Conservation (phyloP, 2,113 vertebrate species). For the Prunella himalayana region DNA sequence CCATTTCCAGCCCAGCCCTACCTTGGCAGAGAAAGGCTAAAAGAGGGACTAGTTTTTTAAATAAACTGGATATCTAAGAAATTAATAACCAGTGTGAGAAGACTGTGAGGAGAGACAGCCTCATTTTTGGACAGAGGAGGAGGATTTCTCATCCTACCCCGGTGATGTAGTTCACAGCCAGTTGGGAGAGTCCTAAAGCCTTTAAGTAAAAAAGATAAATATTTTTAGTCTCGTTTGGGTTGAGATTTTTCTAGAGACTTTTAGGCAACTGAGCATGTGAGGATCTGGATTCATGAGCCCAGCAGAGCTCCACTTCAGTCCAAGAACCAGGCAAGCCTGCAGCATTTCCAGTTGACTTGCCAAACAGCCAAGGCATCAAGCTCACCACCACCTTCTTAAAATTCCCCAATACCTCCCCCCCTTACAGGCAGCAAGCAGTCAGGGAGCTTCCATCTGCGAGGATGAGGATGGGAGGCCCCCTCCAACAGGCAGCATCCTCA, state of each 20-base stretch:
- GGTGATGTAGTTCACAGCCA: not conserved
- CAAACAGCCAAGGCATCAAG: not conserved
- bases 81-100: not conserved
- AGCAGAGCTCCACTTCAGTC: not conserved
- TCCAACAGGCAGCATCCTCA: not conserved
- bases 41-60: not conserved
- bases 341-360: rapidly evolving
- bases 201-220: not conserved
- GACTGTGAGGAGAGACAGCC: not conserved
- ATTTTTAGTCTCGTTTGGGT: not conserved
- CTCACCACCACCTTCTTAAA: not conserved
- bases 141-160: not conserved
- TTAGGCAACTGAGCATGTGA: not conserved
- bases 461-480: not conserved
- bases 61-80: not conserved
- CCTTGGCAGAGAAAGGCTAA: not conserved
- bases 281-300: not conserved
- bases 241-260: not conserved
- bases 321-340: not conserved
- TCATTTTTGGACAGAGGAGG: not conserved
- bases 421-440: not conserved
- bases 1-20: not conserved
- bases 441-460: rapidly evolving
- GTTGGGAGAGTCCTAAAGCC: not conserved
- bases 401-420: not conserved